These are phyloP conservation scores for Melanargia galathea DNA, from an alignment of 2,888 invertebrate genomes.

Conservation along the genomic window DNA sequence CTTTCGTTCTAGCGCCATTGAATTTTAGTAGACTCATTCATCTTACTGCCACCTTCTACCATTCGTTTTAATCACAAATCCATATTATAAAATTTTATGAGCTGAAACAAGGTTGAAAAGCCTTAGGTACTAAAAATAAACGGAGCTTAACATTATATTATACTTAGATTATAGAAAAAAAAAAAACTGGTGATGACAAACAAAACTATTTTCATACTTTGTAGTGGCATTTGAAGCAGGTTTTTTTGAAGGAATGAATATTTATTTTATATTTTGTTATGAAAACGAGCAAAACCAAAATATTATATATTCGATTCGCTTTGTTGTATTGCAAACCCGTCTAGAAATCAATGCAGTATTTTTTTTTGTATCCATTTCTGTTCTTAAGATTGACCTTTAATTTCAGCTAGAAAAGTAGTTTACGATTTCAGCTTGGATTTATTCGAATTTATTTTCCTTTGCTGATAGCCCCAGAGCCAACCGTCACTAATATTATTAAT, in stretches of 20 bases:
- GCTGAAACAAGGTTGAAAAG: background rate
- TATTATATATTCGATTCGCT: no score
- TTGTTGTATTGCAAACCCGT: background rate
- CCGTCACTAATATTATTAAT: background rate
- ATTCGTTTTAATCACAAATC: background rate
- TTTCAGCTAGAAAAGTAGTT: slow-evolving; percentile 11
- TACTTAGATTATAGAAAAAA: background rate
- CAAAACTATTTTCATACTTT: no score
- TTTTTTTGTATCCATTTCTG: slow-evolving; percentile 9
- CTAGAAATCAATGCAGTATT: slow-evolving; percentile 4
- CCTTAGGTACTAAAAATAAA: background rate
- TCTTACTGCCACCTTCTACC: background rate
- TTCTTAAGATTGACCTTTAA: slow-evolving; percentile 11
- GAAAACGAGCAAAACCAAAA: no score
- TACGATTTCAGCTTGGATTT: slow-evolving; percentile 17
- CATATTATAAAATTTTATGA: background rate
- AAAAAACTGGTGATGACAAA: no score
- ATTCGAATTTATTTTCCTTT: slow-evolving; percentile 23
- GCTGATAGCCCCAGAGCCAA: slow-evolving; percentile 1
- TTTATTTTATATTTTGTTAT: no score
- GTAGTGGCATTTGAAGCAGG: no score
- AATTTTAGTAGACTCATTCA: background rate
- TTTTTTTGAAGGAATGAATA: no score
- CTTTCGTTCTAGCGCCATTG: no score
- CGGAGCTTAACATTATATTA: background rate